Conservation (phyloP, 2,888 invertebrate species). For the Leptopilina syphax region DNA sequence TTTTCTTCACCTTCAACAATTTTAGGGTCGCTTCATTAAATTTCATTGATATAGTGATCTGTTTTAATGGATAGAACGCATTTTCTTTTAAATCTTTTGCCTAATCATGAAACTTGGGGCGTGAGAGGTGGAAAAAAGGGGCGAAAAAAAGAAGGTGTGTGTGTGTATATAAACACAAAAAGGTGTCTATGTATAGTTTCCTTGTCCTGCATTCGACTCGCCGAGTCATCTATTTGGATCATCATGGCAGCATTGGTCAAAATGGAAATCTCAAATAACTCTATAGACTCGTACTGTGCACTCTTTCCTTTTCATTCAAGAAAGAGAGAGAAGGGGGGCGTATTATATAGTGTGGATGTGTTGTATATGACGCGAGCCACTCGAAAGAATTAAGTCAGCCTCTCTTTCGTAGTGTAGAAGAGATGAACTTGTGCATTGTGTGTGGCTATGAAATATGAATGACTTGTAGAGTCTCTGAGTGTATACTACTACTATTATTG, state of each 20-base stretch:
- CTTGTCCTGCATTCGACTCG: conserved; percentile 17
- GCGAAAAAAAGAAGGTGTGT: too few relatives aligned
- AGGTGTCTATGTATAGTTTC: neutral
- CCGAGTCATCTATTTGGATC: conserved; percentile 26
- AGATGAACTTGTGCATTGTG: conserved; percentile 28
- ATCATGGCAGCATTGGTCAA: neutral
- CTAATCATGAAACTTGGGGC: neutral
- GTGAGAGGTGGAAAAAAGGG: neutral
- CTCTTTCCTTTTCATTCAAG: conserved; percentile 8
- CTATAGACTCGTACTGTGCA: neutral
- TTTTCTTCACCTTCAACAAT: neutral
- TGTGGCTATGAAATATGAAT: conserved; percentile 23
- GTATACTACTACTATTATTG: conserved; percentile 6
- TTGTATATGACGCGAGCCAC: conserved; percentile 17
- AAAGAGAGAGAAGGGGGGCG: neutral
- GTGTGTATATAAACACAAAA: too few relatives aligned
- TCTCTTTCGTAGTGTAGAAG: neutral
- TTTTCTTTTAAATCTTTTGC: conserved; percentile 3
- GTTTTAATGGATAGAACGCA: neutral
- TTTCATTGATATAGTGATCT: neutral
- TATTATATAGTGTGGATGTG: neutral
- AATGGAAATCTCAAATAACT: neutral
- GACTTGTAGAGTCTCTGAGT: conserved; percentile 16
- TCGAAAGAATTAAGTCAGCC: conserved; percentile 30
- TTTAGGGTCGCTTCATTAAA: conserved; percentile 23